A percentile compares a stretch with the other conserved stretches of the same genome.
These are phyloP conservation scores for Alligator mississippiensis DNA, from an alignment of 2,113 vertebrate genomes.

Conservation along the genomic window DNA sequence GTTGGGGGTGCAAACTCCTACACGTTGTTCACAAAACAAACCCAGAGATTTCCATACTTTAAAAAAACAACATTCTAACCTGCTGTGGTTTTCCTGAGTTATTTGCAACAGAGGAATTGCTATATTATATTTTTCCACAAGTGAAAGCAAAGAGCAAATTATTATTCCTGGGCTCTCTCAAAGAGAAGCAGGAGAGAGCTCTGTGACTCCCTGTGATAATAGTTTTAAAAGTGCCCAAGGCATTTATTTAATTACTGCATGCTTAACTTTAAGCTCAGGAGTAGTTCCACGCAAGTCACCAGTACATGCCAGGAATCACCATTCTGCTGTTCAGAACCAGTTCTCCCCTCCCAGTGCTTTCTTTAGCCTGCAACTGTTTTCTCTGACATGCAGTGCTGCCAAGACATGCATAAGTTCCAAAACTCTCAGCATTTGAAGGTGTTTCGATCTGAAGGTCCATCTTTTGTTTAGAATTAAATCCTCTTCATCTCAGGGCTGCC, in stretches of 20 bases:
- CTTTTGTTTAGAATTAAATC: conserved; percentile 8
- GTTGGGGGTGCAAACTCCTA: no score
- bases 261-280: neutral
- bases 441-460: neutral
- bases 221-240: neutral
- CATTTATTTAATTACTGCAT: neutral
- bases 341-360: conserved; percentile 1
- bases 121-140: no score
- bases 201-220: no score
- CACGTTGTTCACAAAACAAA: no score
- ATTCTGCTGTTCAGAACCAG: neutral
- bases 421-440: neutral
- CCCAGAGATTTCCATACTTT: no score
- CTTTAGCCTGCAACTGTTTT: neutral
- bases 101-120: no score
- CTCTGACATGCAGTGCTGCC: no score
- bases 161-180: no score
- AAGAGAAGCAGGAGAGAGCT: no score
- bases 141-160: no score
- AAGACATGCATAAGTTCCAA: neutral
- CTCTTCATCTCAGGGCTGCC: neutral
- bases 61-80: no score
- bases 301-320: neutral
- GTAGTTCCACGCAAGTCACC: neutral
- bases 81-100: no score